phyloP scores from a whole-genome alignment of 2,888 invertebrate species.

The Trilocha varians region DNA sequence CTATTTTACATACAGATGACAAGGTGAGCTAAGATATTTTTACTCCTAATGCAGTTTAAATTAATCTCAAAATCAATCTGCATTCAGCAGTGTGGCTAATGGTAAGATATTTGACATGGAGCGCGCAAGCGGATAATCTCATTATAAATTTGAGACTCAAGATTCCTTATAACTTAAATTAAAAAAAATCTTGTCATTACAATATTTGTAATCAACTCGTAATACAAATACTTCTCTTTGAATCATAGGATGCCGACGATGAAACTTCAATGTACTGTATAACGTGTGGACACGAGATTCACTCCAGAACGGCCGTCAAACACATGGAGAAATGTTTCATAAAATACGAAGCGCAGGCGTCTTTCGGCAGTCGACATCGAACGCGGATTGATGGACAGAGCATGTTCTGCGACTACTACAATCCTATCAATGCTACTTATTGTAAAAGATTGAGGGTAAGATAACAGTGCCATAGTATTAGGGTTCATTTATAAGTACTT shows the following conservation, averaged over 20 bases:
- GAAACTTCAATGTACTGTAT: slow-evolving; percentile 94
- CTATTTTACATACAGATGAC: slow-evolving; percentile 75
- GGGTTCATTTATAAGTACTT: no score
- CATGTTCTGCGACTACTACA: slow-evolving; percentile 98
- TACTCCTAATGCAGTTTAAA: no score
- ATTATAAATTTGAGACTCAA: no score
- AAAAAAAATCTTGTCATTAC: no score
- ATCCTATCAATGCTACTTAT: slow-evolving; percentile 89
- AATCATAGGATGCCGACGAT: slow-evolving; percentile 67
- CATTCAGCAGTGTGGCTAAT: no score
- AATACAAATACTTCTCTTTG: neutral
- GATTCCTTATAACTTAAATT: no score
- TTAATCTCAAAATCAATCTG: neutral
- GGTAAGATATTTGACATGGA: no score
- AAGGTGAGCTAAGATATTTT: no score
- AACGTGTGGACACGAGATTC: slow-evolving; percentile 96
- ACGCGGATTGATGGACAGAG: slow-evolving; percentile 94
- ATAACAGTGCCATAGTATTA: no score
- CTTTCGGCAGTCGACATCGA: slow-evolving; percentile 95
- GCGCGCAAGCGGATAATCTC: no score
- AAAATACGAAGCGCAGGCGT: slow-evolving; percentile 97
- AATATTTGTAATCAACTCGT: no score
- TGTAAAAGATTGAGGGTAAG: slow-evolving; percentile 92
- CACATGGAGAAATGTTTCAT: slow-evolving; percentile 99
- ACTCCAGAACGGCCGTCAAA: slow-evolving; percentile 90